Evolutionary conservation across 1,140 invertebrate species (phyloP).

Genomic region (Scaptodrosophila lebanonensis): DNA sequence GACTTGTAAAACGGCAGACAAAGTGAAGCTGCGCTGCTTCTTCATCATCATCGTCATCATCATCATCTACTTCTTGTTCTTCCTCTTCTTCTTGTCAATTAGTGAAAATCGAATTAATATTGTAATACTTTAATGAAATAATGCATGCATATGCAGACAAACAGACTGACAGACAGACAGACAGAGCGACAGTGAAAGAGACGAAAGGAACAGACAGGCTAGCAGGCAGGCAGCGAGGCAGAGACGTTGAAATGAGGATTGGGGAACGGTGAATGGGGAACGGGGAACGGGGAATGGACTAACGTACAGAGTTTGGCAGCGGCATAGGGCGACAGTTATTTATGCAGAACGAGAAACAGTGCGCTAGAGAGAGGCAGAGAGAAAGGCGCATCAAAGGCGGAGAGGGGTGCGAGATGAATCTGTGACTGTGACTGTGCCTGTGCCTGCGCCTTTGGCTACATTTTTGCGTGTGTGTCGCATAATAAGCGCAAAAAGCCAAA

Average conservation of each 20-base stretch:
- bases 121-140: conserved; percentile 74
- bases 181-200: conserved; percentile 10
- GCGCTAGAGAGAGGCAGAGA: no score
- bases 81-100: conserved; percentile 50
- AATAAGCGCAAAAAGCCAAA: conserved; percentile 33
- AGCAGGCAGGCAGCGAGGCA: neutral
- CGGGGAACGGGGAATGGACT: neutral
- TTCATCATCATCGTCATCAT: no score
- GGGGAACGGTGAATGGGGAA: neutral
- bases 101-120: conserved; percentile 74
- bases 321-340: conserved; percentile 72
- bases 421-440: conserved; percentile 35
- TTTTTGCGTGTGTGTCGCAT: conserved; percentile 3
- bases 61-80: no score
- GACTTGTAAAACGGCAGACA: no score
- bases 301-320: no score
- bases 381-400: no score
- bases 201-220: neutral
- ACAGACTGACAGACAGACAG: conserved; percentile 12
- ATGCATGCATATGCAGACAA: conserved; percentile 50
- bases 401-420: conserved; percentile 49
- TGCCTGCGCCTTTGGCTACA: neutral
- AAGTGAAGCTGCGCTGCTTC: conserved; percentile 1
- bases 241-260: neutral
- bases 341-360: conserved; percentile 50